Base-by-base conservation (phyloP, 2,113 vertebrate genomes). In the Zosterops pallidus region DNA sequence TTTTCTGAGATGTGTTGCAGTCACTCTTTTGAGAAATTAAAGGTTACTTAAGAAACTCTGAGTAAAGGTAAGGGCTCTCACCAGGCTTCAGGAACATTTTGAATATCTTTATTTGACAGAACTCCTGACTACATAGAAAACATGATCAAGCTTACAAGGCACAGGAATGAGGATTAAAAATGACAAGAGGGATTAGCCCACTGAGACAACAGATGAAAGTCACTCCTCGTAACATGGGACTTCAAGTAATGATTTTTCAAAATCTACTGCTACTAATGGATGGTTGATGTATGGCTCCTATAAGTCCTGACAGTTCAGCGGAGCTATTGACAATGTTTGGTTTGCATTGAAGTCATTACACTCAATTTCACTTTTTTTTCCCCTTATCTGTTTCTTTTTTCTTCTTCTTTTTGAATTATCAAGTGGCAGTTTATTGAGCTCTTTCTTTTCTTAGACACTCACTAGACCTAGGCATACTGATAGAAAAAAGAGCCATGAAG, bases 181-280 rank as follows among this genome's bases (percentile, higher is more conserved):
- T 78, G 60, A 83, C 74, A 92, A 79, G 68, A 94, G 46, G 70
- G 83, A 92, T 96, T 96, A 95, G 74, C 60, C 85, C 49, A 15
- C 62, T 63, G 64, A 93, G 88, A 77, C 83, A 90, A 69, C 4
- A 77, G 80, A 85, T 89, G 67, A 90, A 96, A 95, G 67, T 85
- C 77, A 91, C 33, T 93, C 52, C 89, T 86, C n/a, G 37, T 47
- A 65, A 69, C 76, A 28, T 56, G 85, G 74, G 80, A 93, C 80
- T 63, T 76, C 53, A 91, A 84, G 37, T 55, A 95, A 97, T 42
- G 83, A 86, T 82, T 93, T 95, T 92, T 90, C 44, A 70, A 71
- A 88, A 86, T 64, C 84, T 94, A 3, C 44, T 79, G 39, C 47
- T 50, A 13, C 41, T 80, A 74, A 83, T 63, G 63, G 49, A 57